phyloP scores from a whole-genome alignment of 2,888 invertebrate genomes.

The Cynaeus angustus region DNA sequence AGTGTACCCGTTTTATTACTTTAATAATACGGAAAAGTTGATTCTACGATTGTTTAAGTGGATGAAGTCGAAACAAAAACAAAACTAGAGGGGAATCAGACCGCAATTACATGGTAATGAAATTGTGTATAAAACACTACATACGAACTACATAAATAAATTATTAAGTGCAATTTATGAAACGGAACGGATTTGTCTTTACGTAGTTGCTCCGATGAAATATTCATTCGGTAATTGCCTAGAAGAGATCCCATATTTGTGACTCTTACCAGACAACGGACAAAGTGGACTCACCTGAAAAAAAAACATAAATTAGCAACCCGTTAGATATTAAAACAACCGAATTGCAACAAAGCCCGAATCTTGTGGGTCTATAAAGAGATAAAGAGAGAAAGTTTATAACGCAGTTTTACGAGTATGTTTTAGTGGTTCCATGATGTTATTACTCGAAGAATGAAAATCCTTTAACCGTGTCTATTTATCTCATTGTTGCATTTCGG shows the following conservation, averaged over 20 bases:
- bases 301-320: conserved; percentile 45
- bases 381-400: conserved; percentile 57
- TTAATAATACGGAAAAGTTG: conserved; percentile 56
- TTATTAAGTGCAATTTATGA: conserved; percentile 51
- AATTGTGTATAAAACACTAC: conserved; percentile 54
- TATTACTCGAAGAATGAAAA: conserved; percentile 47
- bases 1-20: conserved; percentile 59
- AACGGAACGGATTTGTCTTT: conserved; percentile 51
- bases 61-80: conserved; percentile 54
- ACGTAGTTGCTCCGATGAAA: conserved; percentile 48
- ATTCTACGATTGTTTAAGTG: conserved; percentile 54
- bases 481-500: conserved; percentile 50
- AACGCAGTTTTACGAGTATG: conserved; percentile 53
- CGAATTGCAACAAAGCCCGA: conserved; percentile 10
- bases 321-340: conserved; percentile 46
- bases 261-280: conserved; percentile 6
- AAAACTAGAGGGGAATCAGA: conserved; percentile 49
- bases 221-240: conserved; percentile 50
- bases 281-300: conserved; percentile 49
- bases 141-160: conserved; percentile 52
- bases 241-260: no score
- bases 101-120: conserved; percentile 53
- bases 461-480: conserved; percentile 44
- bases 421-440: conserved; percentile 52
- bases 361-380: conserved; percentile 35